Base-by-base conservation (phyloP, 64 coral and sea anemone species). In the Montipora capricornis region DNA sequence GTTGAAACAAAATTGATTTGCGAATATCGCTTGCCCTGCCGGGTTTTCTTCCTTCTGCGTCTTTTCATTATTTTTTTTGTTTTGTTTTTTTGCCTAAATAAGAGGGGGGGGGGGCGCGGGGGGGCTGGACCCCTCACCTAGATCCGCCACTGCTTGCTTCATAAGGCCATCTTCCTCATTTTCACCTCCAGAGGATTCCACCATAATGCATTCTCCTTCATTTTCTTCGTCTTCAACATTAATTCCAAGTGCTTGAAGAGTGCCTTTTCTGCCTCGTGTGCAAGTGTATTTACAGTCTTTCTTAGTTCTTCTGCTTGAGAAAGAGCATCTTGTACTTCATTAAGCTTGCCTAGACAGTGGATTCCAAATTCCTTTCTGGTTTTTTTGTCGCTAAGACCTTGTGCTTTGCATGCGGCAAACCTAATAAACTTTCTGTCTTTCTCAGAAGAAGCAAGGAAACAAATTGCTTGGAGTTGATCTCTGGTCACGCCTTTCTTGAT, bases 281-380 rank as follows among this genome's bases (percentile, higher is more conserved):
- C 79, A 59, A 93, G 79, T 19, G 78, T 51, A 37, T 80, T 47
- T 73, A 93, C 91, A 68, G 76, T 62, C 15, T 88, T 47, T 51
- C 77, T 83, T 73, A 93, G 80, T 66, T 88, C 84, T 37, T 37
- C 49, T 88, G 83, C 84, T 45, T 88, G 58, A 55, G 87, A 83
- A 80, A 93, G 13, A 71, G 92, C 92, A 80, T 93, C 48, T 71
- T 51, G 16, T 80, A 93, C 92, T 20, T 16, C 55, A 62, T 93
- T 93, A 73, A 93, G 80, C 19, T 44, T 70, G 68, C 73, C 70
- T 20, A 60, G 44, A 80, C 87, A 83, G 80, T 75, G 80, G 79
- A 93, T 88, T 61, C 92, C 92, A 81, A 80, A 93, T 20, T 48
- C 79, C 64, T 88, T 93, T 69, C 73, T 93, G 53, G 92, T 84